These are phyloP conservation scores for Melanotus villosus DNA, from an alignment of 2,888 invertebrate genomes.

Conservation along the genomic window DNA sequence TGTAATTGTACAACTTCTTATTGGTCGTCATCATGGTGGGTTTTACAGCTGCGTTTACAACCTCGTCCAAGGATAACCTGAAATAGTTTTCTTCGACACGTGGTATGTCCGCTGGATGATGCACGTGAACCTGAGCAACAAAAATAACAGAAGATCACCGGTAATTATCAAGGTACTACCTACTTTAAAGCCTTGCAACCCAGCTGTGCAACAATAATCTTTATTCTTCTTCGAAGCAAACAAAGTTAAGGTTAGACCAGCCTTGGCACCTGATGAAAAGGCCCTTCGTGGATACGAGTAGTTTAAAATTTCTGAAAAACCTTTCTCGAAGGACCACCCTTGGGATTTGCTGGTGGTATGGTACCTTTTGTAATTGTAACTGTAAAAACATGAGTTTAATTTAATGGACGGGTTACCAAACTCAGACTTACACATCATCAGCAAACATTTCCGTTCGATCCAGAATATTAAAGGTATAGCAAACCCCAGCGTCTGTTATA, in stretches of 20 bases:
- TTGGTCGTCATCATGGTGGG: slow-evolving; percentile 35
- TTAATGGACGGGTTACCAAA: no score
- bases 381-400: no score
- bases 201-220: slow-evolving; percentile 14
- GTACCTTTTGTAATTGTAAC: slow-evolving; percentile 11
- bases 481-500: slow-evolving; percentile 81
- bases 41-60: slow-evolving; percentile 64
- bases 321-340: slow-evolving; percentile 3
- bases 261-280: slow-evolving; percentile 11
- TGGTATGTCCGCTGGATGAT: slow-evolving; percentile 36
- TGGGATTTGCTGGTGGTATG: not conserved
- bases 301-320: not conserved
- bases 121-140: slow-evolving; percentile 71
- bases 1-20: slow-evolving; percentile 18
- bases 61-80: slow-evolving; percentile 70
- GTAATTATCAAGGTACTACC: not conserved
- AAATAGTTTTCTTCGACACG: slow-evolving; percentile 61
- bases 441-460: slow-evolving; percentile 75
- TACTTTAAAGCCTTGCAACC: slow-evolving; percentile 30
- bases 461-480: slow-evolving; percentile 81
- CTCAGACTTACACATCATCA: slow-evolving; percentile 71
- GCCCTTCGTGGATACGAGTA: slow-evolving; percentile 22
- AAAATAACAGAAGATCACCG: slow-evolving; percentile 72
- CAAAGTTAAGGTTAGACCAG: slow-evolving; percentile 12
- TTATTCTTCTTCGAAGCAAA: not conserved